Percentiles rank a stretch among this genome's conserved stretches.
Conservation (phyloP, 2,888 invertebrate species). For the Microctonus hyperodae region DNA sequence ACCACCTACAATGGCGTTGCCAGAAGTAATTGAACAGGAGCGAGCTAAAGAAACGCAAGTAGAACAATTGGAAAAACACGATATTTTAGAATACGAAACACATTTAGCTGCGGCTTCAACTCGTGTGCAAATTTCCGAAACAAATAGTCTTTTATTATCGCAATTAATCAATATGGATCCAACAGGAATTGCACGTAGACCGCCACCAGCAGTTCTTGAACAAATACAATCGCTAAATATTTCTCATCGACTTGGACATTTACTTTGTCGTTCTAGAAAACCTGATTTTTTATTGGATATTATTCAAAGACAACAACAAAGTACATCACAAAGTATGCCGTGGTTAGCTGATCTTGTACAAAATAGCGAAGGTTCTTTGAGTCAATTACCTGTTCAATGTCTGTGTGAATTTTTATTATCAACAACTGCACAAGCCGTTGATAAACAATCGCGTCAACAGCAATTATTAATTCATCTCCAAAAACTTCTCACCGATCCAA, state of each 20-base stretch:
- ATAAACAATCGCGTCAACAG: conserved; percentile 77
- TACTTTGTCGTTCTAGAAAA: conserved; percentile 86
- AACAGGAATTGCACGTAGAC: conserved; percentile 80
- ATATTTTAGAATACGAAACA: conserved; percentile 87
- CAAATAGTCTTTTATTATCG: conserved; percentile 83
- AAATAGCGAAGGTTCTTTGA: conserved; percentile 85
- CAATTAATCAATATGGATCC: conserved; percentile 89
- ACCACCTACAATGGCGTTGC: conserved; percentile 71
- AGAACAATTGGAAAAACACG: conserved; percentile 75
- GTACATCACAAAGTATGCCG: conserved; percentile 93
- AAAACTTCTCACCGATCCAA: conserved; percentile 66
- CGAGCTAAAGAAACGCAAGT: conserved; percentile 74
- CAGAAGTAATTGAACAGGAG: conserved; percentile 69
- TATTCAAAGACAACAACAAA: conserved; percentile 81
- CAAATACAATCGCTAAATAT: conserved; percentile 80
- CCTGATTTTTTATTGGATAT: conserved; percentile 93
- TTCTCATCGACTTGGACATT: conserved; percentile 83
- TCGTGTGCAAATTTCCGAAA: conserved; percentile 88
- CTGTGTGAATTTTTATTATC: conserved; percentile 93
- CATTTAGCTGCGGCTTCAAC: conserved; percentile 91
- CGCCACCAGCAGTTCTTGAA: conserved; percentile 80
- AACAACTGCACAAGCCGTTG: conserved; percentile 68
- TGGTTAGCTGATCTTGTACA: conserved; percentile 95
- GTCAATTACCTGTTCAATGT: conserved; percentile 95
- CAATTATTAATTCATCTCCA: conserved; percentile 75